Percentiles rank a stretch among this genome's conserved stretches.
Conservation (phyloP, 2,113 vertebrate species). For the Psittacula cyanocephala region DNA sequence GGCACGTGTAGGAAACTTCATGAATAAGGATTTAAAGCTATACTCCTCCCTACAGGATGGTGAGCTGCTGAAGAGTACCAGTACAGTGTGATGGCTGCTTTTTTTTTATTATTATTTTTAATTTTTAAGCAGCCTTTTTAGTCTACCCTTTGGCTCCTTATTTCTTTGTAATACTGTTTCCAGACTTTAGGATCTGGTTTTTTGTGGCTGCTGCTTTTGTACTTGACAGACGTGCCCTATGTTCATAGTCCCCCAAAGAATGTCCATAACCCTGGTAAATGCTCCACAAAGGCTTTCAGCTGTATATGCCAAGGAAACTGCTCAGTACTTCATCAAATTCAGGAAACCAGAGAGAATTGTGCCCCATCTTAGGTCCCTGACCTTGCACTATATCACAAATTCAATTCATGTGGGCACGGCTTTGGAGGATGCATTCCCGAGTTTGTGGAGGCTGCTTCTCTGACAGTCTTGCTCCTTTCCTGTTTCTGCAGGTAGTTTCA, state of each 20-base stretch:
- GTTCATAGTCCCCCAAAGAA: not conserved
- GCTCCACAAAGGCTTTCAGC: not conserved
- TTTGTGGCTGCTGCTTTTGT: not conserved
- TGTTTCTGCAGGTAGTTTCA: not conserved
- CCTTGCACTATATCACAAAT: not conserved
- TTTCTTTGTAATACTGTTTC: not conserved
- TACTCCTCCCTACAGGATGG: not conserved
- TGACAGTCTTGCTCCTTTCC: not conserved
- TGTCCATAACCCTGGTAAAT: not conserved
- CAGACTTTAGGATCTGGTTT: not conserved
- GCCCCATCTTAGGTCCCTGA: not conserved
- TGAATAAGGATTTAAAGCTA: not conserved
- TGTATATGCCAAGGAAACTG: not conserved
- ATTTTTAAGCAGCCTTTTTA: not conserved
- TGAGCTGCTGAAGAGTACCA: not conserved
- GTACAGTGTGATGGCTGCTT: not conserved
- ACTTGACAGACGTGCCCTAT: not conserved
- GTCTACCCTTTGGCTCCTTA: not conserved
- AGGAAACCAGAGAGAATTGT: not conserved
- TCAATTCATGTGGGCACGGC: not conserved
- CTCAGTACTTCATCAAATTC: not conserved
- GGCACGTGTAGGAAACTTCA: not conserved
- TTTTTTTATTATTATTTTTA: not conserved
- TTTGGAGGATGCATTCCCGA: not conserved
- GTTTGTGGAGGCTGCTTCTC: not conserved